These are phyloP conservation scores for Anthonomus grandis DNA, from an alignment of 1,140 invertebrate genomes.

Conservation along the genomic window DNA sequence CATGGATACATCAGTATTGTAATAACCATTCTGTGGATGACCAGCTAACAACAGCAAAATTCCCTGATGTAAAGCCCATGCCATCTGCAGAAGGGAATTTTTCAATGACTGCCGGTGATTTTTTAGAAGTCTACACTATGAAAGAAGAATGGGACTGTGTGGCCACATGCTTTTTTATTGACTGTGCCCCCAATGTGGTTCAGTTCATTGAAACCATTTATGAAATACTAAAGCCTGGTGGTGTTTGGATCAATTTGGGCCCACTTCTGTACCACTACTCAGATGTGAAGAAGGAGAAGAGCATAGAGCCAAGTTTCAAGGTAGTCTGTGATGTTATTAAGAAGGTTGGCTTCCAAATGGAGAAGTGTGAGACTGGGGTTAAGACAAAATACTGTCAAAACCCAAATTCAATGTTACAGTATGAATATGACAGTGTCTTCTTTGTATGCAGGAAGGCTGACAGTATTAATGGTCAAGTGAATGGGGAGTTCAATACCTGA, in stretches of 20 bases:
- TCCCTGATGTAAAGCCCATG: slow-evolving; percentile 88
- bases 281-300: slow-evolving; percentile 83
- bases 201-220: slow-evolving; percentile 94
- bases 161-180: slow-evolving; percentile 96
- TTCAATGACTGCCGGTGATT: slow-evolving; percentile 95
- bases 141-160: slow-evolving; percentile 86
- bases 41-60: slow-evolving; percentile 72
- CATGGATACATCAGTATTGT: slow-evolving; percentile 91
- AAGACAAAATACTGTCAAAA: slow-evolving; percentile 91
- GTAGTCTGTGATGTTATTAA: slow-evolving; percentile 77
- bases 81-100: slow-evolving; percentile 69
- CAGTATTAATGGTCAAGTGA: no score
- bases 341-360: slow-evolving; percentile 82
- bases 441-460: slow-evolving; percentile 87
- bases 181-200: slow-evolving; percentile 95
- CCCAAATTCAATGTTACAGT: slow-evolving; percentile 87
- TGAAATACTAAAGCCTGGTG: slow-evolving; percentile 84
- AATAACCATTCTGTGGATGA: slow-evolving; percentile 82
- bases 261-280: slow-evolving; percentile 90
- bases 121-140: slow-evolving; percentile 67
- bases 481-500: no score
- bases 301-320: slow-evolving; percentile 92
- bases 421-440: slow-evolving; percentile 86
- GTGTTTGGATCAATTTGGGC: slow-evolving; percentile 87
- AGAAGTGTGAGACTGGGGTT: slow-evolving; percentile 69